Percentiles rank a stretch among this genome's conserved stretches.
Evolutionary conservation across 2,113 vertebrate genomes (phyloP).

Genomic region (Lophius piscatorius): DNA sequence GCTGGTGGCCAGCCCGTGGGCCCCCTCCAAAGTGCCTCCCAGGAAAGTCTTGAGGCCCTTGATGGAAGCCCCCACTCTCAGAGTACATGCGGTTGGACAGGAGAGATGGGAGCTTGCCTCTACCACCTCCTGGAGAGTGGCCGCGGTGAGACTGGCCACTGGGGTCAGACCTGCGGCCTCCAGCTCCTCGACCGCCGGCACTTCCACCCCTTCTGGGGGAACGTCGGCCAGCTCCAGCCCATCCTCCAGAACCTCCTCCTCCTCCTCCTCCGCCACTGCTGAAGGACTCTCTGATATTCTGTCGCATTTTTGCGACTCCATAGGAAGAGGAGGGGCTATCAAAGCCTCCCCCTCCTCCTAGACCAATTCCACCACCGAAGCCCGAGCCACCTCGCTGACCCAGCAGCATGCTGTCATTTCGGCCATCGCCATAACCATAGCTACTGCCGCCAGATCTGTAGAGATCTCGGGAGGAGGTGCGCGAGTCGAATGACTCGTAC

Average conservation of each 20-base stretch:
- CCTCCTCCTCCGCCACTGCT: constrained; percentile 81
- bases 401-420: constrained; percentile 80
- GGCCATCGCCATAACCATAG: constrained; percentile 87
- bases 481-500: constrained; percentile 91
- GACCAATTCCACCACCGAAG: constrained; percentile 80
- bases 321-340: constrained; percentile 83
- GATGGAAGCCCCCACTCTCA: constrained; percentile 80
- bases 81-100: constrained; percentile 90
- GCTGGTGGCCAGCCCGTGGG: constrained; percentile 85
- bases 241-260: constrained; percentile 79
- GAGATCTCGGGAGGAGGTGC: constrained; percentile 87
- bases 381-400: constrained; percentile 80
- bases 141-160: constrained; percentile 78
- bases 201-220: constrained; percentile 72
- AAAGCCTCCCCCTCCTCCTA: constrained; percentile 80
- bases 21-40: constrained; percentile 88
- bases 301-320: constrained; percentile 84
- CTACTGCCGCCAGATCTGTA: constrained; percentile 84
- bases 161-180: too few relatives aligned
- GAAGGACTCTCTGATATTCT: constrained; percentile 85
- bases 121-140: constrained; percentile 81
- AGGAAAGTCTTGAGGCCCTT: constrained; percentile 85
- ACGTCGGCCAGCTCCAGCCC: constrained; percentile 81
- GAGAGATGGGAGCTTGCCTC: constrained; percentile 91
- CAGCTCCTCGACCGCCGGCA: constrained; percentile 76